phyloP scores from a whole-genome alignment of 2,797 vertebrate species.

The Acipenser transmontanus region DNA sequence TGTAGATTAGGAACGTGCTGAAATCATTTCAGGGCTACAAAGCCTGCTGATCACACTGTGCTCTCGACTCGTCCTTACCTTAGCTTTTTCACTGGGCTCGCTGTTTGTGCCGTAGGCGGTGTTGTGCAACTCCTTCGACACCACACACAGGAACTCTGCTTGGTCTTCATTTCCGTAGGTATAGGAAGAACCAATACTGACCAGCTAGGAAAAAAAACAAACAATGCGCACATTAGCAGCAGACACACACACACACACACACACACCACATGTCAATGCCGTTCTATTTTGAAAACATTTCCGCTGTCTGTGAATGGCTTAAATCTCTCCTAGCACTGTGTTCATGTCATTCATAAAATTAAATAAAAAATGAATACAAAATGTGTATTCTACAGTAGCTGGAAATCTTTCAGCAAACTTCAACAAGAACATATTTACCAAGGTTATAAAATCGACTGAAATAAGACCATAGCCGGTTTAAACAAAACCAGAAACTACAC shows the following conservation, averaged over 20 bases:
- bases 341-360: neutral
- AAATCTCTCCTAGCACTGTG: too few relatives aligned
- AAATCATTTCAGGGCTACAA: too few relatives aligned
- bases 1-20: neutral
- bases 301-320: too few relatives aligned
- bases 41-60: too few relatives aligned
- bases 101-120: constrained; percentile 84
- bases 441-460: too few relatives aligned
- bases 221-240: neutral
- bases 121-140: constrained; percentile 97
- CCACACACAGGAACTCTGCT: constrained; percentile 95
- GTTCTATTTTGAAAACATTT: too few relatives aligned
- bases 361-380: neutral
- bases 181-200: constrained; percentile 97
- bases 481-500: too few relatives aligned
- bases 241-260: neutral
- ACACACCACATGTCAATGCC: neutral
- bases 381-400: neutral
- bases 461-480: too few relatives aligned
- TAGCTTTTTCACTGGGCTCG: constrained; percentile 96
- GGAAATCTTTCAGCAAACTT: neutral
- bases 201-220: constrained; percentile 58
- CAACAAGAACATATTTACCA: too few relatives aligned
- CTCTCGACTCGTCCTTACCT: constrained; percentile 61
- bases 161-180: constrained; percentile 98